Evolutionary conservation across 1,140 invertebrate genomes (phyloP), one percentile per base, ranked within the genome.

Genomic region (Acromyrmex charruanus): DNA sequence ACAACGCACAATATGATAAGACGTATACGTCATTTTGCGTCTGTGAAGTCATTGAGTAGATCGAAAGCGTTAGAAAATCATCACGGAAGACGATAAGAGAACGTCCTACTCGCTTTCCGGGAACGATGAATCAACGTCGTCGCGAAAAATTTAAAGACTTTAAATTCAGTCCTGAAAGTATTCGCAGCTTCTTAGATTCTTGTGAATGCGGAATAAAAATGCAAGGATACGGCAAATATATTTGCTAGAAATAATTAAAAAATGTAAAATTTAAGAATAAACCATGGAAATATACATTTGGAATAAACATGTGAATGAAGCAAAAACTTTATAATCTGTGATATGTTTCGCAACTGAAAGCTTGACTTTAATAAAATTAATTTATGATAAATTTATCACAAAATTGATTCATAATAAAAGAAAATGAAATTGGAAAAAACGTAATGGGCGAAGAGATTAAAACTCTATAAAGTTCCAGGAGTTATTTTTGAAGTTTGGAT

Each of bases 41-140:
- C 25, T 65, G 58, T 77, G 61, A 79, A 12, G 39, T 25, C 59
- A 31, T 7, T 49, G 75, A 77, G 63, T 77, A 77, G 39, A 4
- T 2, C 58, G 44, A 31, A 44, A 21, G 2, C 16, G 16, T 28
- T n/a, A 44, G 39, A 51, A 77, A 49, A 77, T 63, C 28, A 1
- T 12, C 25, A 25, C 12, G 25, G 21, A 79, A 65, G 31, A 21
- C 6, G 59, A 79, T 79, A 79, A 65, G 16, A 18, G 10, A 59
- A 18, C 2, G 21, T 77, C 35, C 35, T 39, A 39, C 7, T 18
- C 18, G 10, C 14, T 31, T 77, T 59, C 53, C 6, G 0, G 7
- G 6, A 77, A 21, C 18, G 18, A 74, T 55, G 6, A 75, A 39
- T 58, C 51, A 7, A 39, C 0, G 0, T 39, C 35, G 35, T 39